phyloP scores from a whole-genome alignment of 2,113 vertebrate species.

The Cathartes aura region DNA sequence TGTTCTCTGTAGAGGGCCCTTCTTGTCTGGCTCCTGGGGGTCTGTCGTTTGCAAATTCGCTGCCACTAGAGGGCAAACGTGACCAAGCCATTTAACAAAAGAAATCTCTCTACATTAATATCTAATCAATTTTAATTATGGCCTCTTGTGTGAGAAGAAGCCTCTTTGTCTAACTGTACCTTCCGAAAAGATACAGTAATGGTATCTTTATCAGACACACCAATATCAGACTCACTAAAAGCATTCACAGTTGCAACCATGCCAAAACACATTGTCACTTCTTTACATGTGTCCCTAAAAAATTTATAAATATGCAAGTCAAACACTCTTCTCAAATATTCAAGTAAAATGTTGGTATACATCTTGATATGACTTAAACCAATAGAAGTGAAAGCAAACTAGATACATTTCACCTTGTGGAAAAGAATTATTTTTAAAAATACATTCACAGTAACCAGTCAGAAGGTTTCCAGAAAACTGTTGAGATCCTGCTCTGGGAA shows the following conservation, averaged over 20 bases:
- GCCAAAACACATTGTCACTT: neutral
- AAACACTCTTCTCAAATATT: neutral
- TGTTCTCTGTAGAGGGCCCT: neutral
- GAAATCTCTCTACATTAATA: neutral
- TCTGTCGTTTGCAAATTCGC: neutral
- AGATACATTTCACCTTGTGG: neutral
- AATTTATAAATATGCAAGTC: neutral
- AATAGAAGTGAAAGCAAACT: neutral
- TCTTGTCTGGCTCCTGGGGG: neutral
- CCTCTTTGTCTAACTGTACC: neutral
- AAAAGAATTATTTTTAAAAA: neutral
- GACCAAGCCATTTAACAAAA: neutral
- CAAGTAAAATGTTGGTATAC: neutral
- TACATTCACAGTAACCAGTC: neutral
- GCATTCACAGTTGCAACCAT: neutral
- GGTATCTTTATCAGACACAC: neutral
- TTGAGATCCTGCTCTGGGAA: neutral
- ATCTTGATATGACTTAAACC: neutral
- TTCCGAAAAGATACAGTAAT: neutral
- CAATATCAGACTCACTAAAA: neutral
- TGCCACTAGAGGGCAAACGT: slow-evolving; percentile 47
- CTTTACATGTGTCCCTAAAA: rapidly evolving
- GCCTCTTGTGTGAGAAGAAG: neutral
- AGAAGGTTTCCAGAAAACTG: neutral
- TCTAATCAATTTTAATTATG: neutral